Conservation (phyloP, 2,113 vertebrate species). For the Lipotes vexillifer region DNA sequence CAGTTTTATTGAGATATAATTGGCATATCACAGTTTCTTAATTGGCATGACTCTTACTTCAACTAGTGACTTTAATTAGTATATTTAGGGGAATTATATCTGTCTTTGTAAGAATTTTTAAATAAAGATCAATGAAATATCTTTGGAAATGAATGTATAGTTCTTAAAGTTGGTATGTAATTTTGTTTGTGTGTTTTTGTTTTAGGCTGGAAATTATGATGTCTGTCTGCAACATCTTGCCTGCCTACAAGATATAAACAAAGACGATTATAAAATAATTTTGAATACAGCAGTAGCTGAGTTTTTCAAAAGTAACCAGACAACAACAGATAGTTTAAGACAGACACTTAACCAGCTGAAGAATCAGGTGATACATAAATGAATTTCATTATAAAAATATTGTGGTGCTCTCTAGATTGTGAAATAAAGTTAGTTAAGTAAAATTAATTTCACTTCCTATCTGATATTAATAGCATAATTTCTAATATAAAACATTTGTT, state of each 20-base stretch:
- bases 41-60: not conserved
- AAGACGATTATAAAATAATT: constrained; percentile 97
- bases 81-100: not conserved
- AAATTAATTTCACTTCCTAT: constrained; percentile 27
- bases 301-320: constrained; percentile 96
- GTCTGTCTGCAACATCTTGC: constrained; percentile 90
- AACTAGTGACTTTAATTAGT: not conserved
- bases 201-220: constrained; percentile 92
- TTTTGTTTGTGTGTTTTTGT: constrained; percentile 61
- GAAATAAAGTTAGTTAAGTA: constrained; percentile 28
- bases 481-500: constrained; percentile 13
- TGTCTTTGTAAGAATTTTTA: not conserved
- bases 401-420: constrained; percentile 23
- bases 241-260: constrained; percentile 93
- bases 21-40: not conserved
- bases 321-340: constrained; percentile 91
- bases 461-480: not conserved
- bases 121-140: not conserved
- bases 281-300: constrained; percentile 95
- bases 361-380: constrained; percentile 88
- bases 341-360: constrained; percentile 92
- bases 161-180: constrained; percentile 31
- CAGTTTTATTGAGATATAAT: not conserved
- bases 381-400: constrained; percentile 49
- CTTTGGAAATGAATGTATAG: constrained; percentile 36